Base-by-base conservation (phyloP, 2,113 vertebrate genomes). In the Galemys pyrenaicus region DNA sequence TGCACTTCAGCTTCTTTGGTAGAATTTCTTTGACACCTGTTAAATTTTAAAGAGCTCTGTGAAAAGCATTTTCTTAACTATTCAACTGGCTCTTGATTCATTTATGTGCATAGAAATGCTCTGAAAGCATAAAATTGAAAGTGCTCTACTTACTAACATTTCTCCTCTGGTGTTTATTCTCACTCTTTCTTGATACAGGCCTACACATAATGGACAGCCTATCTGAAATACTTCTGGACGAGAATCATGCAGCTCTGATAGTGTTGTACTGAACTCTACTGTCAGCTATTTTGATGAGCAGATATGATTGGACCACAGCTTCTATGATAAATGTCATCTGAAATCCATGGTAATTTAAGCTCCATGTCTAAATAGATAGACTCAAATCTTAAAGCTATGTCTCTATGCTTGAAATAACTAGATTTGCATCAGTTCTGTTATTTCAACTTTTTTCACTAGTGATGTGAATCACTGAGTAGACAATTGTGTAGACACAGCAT, bases 21-120 rank as follows among this genome's bases (percentile, higher is more conserved):
- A 74, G 81, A 94, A 97, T 97, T 96, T 97, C 94, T 97, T 97
- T 97, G 68, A 96, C 81, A 97, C 96, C 93, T 97, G 82, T 91
- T 96, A 82, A 92, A 97, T 97, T 98, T 97, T 88, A 97, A 97
- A 97, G 95, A 90, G 82, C 64, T 95, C 92, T 95, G 91, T 62
- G 39, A 95, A 96, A 97, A 96, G 92, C 81, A 90, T 93, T 96
- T 96, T 83, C 84, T 92, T 94, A 95, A 94, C 96, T 90, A 89
- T 94, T 96, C 93, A 79, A 91, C 62, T 80, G 46, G 26, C 80
- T 94, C 74, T 94, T 96, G 94, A 91, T 86, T 96, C 95, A 80
- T 94, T 88, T 88, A 75, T 51, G 88, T 62, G 58, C 85, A 92
- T 20, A 96, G 82, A 94, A 95, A 92, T n/a, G 51, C 65, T 80